phyloP scores from a whole-genome alignment of 2,888 invertebrate species.

The Ormyrus rosae region DNA sequence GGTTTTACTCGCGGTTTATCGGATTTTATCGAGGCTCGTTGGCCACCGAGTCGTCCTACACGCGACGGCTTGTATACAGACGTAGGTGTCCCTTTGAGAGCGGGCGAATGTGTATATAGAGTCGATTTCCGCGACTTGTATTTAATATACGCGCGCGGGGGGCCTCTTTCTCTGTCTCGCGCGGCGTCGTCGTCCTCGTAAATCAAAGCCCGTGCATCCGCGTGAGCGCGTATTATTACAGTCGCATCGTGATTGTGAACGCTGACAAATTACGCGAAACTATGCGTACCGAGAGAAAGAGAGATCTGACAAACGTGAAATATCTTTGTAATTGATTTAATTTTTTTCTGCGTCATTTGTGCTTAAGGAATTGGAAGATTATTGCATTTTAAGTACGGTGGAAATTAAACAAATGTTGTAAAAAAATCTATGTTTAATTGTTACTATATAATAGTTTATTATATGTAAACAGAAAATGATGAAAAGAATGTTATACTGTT shows the following conservation, averaged over 20 bases:
- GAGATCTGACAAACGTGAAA: not conserved
- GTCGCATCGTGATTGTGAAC: conserved; percentile 8
- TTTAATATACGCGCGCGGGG: conserved; percentile 17
- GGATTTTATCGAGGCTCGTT: conserved; percentile 22
- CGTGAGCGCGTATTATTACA: conserved; percentile 30
- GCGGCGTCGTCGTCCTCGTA: conserved; percentile 60
- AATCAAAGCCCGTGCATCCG: conserved; percentile 37
- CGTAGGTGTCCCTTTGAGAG: not conserved
- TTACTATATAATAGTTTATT: no score
- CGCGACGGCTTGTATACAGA: conserved; percentile 2
- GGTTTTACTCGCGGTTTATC: conserved; percentile 4
- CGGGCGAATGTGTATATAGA: not conserved
- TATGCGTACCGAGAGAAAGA: not conserved
- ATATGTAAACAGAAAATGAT: no score
- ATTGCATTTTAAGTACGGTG: no score
- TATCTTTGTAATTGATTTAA: no score
- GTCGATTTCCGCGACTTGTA: conserved; percentile 35
- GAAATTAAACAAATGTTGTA: no score
- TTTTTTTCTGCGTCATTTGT: no score
- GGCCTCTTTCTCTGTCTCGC: conserved; percentile 60
- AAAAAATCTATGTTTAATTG: no score
- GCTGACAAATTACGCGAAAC: conserved; percentile 42
- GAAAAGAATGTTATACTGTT: no score
- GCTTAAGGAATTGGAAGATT: no score
- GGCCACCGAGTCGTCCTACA: not conserved